These are phyloP conservation scores for Fulica atra DNA, from an alignment of 2,113 vertebrate genomes.

Conservation along the genomic window DNA sequence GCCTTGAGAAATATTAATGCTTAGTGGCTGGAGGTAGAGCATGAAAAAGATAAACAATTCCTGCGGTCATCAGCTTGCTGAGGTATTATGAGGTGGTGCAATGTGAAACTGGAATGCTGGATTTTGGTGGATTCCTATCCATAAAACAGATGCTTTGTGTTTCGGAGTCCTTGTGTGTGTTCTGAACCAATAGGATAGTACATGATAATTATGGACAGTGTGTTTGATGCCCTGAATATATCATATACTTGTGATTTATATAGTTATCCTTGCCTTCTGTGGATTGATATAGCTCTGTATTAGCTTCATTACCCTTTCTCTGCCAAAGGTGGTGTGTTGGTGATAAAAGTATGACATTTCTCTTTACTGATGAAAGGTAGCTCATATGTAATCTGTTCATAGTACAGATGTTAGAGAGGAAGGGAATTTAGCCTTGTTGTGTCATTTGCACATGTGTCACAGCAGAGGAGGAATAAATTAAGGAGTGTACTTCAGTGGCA, in stretches of 20 bases:
- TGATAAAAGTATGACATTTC: not conserved
- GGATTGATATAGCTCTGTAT: not conserved
- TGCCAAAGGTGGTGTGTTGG: not conserved
- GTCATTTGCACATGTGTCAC: not conserved
- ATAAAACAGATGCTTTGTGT: not conserved
- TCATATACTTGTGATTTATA: not conserved
- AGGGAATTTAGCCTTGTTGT: not conserved
- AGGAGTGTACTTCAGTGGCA: not conserved
- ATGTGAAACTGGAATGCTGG: not conserved
- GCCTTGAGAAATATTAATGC: not conserved
- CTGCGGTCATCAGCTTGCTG: not conserved
- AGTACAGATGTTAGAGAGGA: not conserved
- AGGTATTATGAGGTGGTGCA: not conserved
- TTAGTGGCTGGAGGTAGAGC: not conserved
- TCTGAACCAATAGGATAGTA: not conserved
- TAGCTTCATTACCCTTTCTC: not conserved
- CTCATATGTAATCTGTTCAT: not conserved
- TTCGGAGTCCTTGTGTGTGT: not conserved
- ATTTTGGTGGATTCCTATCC: not conserved
- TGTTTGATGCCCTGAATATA: not conserved
- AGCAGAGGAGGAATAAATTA: not conserved
- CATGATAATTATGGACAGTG: not conserved
- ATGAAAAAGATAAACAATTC: not conserved
- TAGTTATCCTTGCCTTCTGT: not conserved
- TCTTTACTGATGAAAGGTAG: not conserved